phyloP scores from a whole-genome alignment of 2,888 invertebrate genomes.

The Papilio demoleus region DNA sequence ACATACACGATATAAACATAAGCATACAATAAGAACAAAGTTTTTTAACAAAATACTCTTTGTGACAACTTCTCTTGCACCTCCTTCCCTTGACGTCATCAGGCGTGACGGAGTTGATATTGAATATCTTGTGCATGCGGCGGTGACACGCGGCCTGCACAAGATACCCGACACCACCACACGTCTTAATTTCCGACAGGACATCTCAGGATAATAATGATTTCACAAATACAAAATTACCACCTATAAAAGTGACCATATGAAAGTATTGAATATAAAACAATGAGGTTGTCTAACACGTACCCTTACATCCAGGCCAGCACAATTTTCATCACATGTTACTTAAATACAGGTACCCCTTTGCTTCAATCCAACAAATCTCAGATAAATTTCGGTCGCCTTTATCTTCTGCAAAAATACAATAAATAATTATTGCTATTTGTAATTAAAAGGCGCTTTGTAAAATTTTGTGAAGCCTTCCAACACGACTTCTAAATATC shows the following conservation, averaged over 20 bases:
- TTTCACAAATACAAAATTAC: background rate
- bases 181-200: background rate
- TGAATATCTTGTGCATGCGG: background rate
- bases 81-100: background rate
- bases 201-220: background rate
- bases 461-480: background rate
- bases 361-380: too few species aligned
- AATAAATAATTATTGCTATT: slow-evolving; percentile 4
- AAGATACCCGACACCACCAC: background rate
- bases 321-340: too few species aligned
- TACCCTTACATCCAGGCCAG: background rate
- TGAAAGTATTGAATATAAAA: background rate
- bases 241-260: background rate
- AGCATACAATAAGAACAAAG: too few species aligned
- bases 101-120: background rate
- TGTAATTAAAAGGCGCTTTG: background rate
- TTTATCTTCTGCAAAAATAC: background rate
- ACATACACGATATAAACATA: too few species aligned
- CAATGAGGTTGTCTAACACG: background rate
- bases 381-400: background rate
- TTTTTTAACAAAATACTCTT: too few species aligned
- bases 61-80: background rate
- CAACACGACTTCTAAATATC: background rate
- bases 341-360: too few species aligned
- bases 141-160: background rate